Conservation (phyloP, 2,113 vertebrate genomes). For the Oplegnathus fasciatus region DNA sequence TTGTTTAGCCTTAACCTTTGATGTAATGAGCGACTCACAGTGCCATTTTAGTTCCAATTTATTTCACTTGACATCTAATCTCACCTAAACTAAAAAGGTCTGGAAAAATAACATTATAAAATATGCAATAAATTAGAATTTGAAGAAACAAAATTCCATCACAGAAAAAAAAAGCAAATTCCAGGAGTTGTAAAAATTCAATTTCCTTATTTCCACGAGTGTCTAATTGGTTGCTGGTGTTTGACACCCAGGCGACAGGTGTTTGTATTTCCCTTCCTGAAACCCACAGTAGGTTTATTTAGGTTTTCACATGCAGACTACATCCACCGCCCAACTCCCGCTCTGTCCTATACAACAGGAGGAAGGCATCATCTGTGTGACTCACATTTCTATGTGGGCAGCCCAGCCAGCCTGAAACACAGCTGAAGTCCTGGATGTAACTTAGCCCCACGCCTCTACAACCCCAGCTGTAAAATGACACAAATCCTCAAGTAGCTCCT, state of each 20-base stretch:
- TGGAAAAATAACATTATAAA: neutral
- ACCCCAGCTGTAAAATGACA: conserved; percentile 74
- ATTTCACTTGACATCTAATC: neutral
- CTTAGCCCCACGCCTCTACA: conserved; percentile 34
- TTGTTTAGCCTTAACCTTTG: conserved; percentile 39
- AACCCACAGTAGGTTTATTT: conserved; percentile 74
- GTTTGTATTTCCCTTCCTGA: conserved; percentile 75
- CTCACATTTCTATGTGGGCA: conserved; percentile 54
- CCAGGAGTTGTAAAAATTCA: conserved; percentile 30
- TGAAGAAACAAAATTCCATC: neutral
- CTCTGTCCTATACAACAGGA: conserved; percentile 53
- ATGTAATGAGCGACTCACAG: neutral
- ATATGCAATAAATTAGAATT: neutral
- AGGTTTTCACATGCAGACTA: conserved; percentile 74
- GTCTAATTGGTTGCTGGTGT: conserved; percentile 74
- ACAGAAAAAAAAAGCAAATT: neutral
- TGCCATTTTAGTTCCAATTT: neutral
- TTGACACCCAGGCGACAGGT: conserved; percentile 76
- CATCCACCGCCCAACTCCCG: conserved; percentile 42
- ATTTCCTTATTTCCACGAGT: conserved; percentile 39
- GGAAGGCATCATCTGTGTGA: conserved; percentile 62
- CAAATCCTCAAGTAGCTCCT: conserved; percentile 74
- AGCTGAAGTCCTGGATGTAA: conserved; percentile 48
- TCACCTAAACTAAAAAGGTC: neutral
- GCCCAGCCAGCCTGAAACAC: conserved; percentile 42